Evolutionary conservation across 2,113 vertebrate species (phyloP), one percentile per base, ranked within the genome.

Genomic region (Gambusia holbrooki): DNA sequence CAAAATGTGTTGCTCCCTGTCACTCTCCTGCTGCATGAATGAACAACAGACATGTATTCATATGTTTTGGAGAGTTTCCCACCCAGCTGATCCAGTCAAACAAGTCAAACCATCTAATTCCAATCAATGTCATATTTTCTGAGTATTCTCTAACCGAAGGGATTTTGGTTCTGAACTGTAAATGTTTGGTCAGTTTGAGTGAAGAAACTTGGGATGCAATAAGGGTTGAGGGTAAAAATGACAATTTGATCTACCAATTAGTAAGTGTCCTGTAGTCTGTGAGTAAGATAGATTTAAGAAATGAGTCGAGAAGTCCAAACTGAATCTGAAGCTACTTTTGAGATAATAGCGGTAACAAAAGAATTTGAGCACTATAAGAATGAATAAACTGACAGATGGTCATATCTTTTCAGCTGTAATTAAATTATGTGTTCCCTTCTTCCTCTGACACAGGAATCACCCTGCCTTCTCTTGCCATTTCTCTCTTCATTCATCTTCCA

Each of bases 401-500:
- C 84, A 88, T 89, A 89, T 88, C 82, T 73, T 25, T 85, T 93
- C 86, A 90, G 81, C 92, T 89, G 62, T 94, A 96, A 97, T 93
- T 86, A 87, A 89, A 94, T 96, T 96, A 95, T 85, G 64, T 90
- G 90, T 90, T 90, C 94, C 94, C 93, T 92, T 95, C 94, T 92
- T 96, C 76, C 85, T 84, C 84, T 95, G 94, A 96, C 95, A 96
- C 94, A 94, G 48, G 68, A 94, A 95, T 95, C 96, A 96, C 95
- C 95, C 92, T 88, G 91, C 94, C 96, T 94, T 94, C 93, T 86
- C 84, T 81, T 90, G 94, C 95, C 93, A 94, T 93, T 94, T 94
- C 92, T 91, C 90, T 83, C 78, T 83, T 84, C 93, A 96, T 97
- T 95, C 94, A 95, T 97, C 95, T 96, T 94, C 95, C 94, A 95